Conservation (phyloP, 2,113 vertebrate genomes). For the Alectura lathami region DNA sequence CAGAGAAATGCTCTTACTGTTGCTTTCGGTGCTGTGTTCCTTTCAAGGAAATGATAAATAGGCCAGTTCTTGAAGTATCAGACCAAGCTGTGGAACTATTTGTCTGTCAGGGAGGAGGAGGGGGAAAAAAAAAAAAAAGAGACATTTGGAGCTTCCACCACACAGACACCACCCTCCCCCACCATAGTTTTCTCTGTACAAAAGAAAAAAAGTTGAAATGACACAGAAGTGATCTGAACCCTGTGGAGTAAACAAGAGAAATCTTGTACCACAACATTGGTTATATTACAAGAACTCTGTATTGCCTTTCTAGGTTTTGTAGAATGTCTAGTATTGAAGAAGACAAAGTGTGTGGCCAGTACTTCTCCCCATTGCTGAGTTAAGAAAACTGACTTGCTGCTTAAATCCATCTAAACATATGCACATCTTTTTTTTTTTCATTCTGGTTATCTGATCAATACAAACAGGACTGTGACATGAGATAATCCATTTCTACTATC, state of each 20-base stretch:
- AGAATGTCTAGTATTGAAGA: not conserved
- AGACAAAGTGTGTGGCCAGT: not conserved
- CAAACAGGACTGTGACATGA: not conserved
- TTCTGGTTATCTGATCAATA: not conserved
- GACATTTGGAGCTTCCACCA: too few species aligned
- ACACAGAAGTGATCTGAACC: not conserved
- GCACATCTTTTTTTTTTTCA: not conserved
- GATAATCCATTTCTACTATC: conserved; percentile 4
- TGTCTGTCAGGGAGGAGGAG: fast-evolving
- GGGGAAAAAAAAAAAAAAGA: not conserved
- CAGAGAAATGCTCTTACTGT: not conserved
- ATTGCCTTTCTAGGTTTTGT: not conserved
- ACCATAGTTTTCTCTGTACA: not conserved
- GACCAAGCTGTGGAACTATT: not conserved
- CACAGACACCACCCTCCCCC: too few species aligned
- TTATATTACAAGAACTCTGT: not conserved
- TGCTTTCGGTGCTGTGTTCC: not conserved
- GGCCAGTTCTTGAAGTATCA: not conserved
- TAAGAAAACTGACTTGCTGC: not conserved
- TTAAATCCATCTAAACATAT: not conserved
- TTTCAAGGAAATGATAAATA: not conserved
- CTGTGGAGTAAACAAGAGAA: not conserved
- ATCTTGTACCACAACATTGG: not conserved
- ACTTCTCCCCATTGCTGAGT: not conserved
- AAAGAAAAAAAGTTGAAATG: not conserved